Evolutionary conservation across 1,140 invertebrate genomes (phyloP).

Genomic region (Caenorhabditis tropicalis): DNA sequence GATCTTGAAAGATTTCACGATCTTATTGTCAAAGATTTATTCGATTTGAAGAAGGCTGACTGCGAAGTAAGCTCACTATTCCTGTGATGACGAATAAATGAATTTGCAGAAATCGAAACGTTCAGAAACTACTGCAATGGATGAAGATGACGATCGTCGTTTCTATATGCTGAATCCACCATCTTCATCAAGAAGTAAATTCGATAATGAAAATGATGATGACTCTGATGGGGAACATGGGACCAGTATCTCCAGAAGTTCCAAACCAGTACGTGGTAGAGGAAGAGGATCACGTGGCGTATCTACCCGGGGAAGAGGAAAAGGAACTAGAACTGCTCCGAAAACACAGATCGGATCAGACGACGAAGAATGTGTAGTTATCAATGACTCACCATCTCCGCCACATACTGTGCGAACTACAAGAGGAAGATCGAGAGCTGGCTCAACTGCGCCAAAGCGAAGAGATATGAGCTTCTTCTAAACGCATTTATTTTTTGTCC

Average conservation of each 20-base stretch:
- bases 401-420: neutral
- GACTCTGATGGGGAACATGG: no score
- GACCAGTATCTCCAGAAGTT: no score
- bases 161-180: neutral
- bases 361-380: neutral
- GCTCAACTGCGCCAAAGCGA: neutral
- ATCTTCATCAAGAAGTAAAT: neutral
- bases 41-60: neutral
- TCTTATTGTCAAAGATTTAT: conserved; percentile 7
- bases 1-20: neutral
- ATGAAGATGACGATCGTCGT: neutral
- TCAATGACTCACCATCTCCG: neutral
- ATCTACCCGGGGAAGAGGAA: neutral
- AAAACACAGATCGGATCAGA: neutral
- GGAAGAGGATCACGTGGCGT: neutral
- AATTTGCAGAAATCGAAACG: neutral
- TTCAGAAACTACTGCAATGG: neutral
- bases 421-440: neutral
- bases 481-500: neutral
- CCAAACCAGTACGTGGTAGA: neutral
- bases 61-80: neutral
- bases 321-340: neutral
- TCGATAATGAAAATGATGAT: neutral
- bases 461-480: conserved; percentile 8
- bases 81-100: neutral